These are phyloP conservation scores for Drosophila prostipennis DNA, from an alignment of 2,888 invertebrate genomes.

Conservation along the genomic window DNA sequence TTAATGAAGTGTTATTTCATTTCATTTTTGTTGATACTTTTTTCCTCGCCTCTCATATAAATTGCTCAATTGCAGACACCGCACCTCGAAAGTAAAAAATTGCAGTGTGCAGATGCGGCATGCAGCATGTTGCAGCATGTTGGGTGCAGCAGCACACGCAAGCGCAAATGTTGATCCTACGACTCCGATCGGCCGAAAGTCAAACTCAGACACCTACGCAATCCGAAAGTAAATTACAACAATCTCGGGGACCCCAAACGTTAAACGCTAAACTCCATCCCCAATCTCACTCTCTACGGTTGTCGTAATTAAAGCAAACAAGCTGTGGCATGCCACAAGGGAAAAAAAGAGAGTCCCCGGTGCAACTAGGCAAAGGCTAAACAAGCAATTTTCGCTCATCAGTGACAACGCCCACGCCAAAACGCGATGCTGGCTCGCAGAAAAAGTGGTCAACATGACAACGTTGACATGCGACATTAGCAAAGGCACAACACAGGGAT, in stretches of 20 bases:
- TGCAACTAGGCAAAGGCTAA: slow-evolving; percentile 34
- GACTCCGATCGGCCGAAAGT: slow-evolving; percentile 20
- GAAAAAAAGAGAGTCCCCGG: neutral
- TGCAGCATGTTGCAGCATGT: slow-evolving; percentile 12
- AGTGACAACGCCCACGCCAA: slow-evolving; percentile 54
- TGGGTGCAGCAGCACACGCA: slow-evolving; percentile 65
- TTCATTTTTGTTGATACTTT: slow-evolving; percentile 43
- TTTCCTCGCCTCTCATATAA: slow-evolving; percentile 48
- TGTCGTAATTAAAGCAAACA: slow-evolving; percentile 70
- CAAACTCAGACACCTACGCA: slow-evolving; percentile 64
- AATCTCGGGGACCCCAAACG: slow-evolving; percentile 9
- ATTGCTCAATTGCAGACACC: slow-evolving; percentile 73
- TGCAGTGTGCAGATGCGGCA: slow-evolving; percentile 18
- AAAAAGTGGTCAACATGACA: slow-evolving; percentile 75
- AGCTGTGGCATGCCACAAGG: slow-evolving; percentile 35
- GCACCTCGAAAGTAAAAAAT: slow-evolving; percentile 59
- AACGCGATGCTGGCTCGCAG: slow-evolving; percentile 20
- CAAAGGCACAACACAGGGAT: slow-evolving; percentile 37
- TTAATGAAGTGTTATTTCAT: slow-evolving; percentile 77
- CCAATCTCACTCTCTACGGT: slow-evolving; percentile 25
- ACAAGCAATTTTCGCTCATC: slow-evolving; percentile 71
- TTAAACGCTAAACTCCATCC: too few relatives aligned
- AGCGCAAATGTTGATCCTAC: slow-evolving; percentile 44
- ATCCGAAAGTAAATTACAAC: slow-evolving; percentile 51
- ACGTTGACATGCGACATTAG: slow-evolving; percentile 78